A percentile compares a stretch with the other conserved stretches of the same genome.
phyloP scores from a whole-genome alignment of 2,113 vertebrate species.

The Empidonax alnorum region DNA sequence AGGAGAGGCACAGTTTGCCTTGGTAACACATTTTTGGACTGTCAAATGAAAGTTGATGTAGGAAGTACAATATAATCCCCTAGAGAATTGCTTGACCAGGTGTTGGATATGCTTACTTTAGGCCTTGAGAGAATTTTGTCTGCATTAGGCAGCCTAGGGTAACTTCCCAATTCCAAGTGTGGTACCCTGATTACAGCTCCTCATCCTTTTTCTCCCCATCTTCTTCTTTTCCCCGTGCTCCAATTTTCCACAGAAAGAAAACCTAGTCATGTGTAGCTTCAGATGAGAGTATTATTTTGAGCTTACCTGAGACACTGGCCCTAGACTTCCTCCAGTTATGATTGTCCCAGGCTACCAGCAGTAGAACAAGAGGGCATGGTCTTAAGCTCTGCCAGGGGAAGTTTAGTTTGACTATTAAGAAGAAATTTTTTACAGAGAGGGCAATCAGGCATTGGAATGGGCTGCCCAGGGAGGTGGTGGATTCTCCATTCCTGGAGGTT shows the following conservation, averaged over 20 bases:
- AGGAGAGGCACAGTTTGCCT: background rate
- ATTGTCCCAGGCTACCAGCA: too few relatives aligned
- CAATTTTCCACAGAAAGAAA: background rate
- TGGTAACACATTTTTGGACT: background rate
- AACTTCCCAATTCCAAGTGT: background rate
- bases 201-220: background rate
- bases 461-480: too few relatives aligned
- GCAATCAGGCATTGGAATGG: too few relatives aligned
- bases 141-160: background rate
- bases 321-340: background rate
- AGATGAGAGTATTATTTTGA: background rate
- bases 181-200: background rate
- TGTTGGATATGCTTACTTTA: background rate
- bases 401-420: too few relatives aligned
- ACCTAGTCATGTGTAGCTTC: background rate
- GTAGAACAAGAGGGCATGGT: too few relatives aligned
- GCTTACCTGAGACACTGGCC: background rate
- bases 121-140: background rate
- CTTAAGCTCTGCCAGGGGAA: too few relatives aligned
- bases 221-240: background rate
- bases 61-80: background rate
- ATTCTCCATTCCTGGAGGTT: too few relatives aligned
- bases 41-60: background rate
- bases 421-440: too few relatives aligned
- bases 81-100: accelerated